Evolutionary conservation across 1,140 invertebrate species (phyloP).

Genomic region (Heliconius himera): DNA sequence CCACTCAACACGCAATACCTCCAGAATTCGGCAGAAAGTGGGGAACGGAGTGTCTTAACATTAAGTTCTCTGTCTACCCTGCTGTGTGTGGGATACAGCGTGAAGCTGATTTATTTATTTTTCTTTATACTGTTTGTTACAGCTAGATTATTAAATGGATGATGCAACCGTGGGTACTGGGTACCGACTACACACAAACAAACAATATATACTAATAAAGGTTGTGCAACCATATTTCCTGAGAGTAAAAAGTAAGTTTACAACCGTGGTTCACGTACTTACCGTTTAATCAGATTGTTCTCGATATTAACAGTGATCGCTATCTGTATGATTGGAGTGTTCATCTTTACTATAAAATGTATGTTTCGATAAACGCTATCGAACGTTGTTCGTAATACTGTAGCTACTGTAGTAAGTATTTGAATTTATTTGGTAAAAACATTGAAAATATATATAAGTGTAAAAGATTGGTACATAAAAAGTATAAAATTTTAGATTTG

Average conservation of each 20-base stretch:
- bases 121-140: conserved; percentile 69
- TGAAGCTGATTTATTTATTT: too few species aligned
- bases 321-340: conserved; percentile 39
- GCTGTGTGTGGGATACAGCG: too few species aligned
- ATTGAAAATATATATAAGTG: not conserved
- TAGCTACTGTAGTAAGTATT: not conserved
- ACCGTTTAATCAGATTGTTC: conserved; percentile 53
- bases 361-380: not conserved
- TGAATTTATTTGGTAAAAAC: not conserved
- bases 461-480: not conserved
- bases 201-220: conserved; percentile 55
- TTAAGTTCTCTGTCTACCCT: too few species aligned
- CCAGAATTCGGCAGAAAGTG: too few species aligned
- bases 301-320: conserved; percentile 49
- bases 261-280: conserved; percentile 54
- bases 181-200: conserved; percentile 36
- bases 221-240: conserved; percentile 53
- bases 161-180: conserved; percentile 61
- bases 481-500: too few species aligned
- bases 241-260: conserved; percentile 51
- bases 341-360: not conserved
- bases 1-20: too few species aligned
- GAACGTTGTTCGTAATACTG: not conserved
- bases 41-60: too few species aligned
- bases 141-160: conserved; percentile 60